Base-by-base conservation (phyloP, 2,113 vertebrate genomes). In the Ellobius talpinus region DNA sequence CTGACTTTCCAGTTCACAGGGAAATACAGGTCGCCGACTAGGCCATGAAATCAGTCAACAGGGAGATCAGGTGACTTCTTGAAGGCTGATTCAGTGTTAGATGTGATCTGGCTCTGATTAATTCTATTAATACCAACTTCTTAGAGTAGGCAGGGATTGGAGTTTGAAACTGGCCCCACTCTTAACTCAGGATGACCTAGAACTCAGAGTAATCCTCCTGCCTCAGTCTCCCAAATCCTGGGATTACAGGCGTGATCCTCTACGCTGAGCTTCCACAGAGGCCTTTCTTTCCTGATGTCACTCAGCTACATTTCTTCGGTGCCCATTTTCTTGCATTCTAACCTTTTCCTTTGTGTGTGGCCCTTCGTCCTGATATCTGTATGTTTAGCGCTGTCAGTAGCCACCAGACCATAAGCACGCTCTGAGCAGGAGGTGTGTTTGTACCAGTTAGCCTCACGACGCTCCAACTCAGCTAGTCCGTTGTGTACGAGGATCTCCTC, bases 321-420 rank as follows among this genome's bases (percentile, higher is more conserved):
- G 74, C 13, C 47, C 47, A 73, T 29, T 88, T 52, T 16, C 45
- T 55, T 55, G 21, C 66, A 9, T 50, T 36, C 13, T 19, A 17
- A 3, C 9, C 14, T 42, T 72, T 68, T 5, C 21, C 17, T 33
- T 14, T 21, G 31, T 45, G 79, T 55, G 23, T n/a, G 5, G 39
- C 7, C 36, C 5, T 84, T 31, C 58, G 70, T 58, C n/a, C 2
- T 24, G 39, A 31, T 23, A 19, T 33, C 26, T 82, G 29, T 21
- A 24, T 58, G n/a, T 31, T 85, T 33, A 63, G n/a, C n/a, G 1
- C 39, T 66, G 14, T 33, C 26, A 5, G 13, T 17, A 8, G 47
- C 81, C 39, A 19, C 7, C 9, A 7, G 17, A 31, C 5, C 55
- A 9, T 61, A 14, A 55, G 42, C 7, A 0, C 17, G 7, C 0